Conservation (phyloP, 2,888 invertebrate species). For the Dermolepida albohirtum region DNA sequence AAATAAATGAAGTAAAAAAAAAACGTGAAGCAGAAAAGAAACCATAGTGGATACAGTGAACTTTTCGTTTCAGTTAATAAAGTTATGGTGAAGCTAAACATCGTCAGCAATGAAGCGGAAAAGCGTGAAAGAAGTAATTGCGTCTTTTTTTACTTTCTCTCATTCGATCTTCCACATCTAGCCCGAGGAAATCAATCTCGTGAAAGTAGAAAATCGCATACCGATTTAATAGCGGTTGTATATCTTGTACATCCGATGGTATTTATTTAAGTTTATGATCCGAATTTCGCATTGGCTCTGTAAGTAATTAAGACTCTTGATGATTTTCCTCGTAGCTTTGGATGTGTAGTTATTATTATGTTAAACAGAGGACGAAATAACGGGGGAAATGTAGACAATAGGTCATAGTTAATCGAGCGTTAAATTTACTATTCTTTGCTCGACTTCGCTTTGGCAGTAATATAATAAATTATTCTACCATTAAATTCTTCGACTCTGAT, state of each 20-base stretch:
- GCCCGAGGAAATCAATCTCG: constrained; percentile 29
- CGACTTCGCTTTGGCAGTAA: no score
- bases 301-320: constrained; percentile 11
- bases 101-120: constrained; percentile 31
- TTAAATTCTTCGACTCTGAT: no score
- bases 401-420: constrained; percentile 26
- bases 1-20: constrained; percentile 21
- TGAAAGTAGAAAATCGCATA: constrained; percentile 34
- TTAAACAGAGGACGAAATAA: constrained; percentile 18
- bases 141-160: constrained; percentile 16
- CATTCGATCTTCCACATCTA: neutral
- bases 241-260: neutral
- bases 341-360: constrained; percentile 17
- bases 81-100: constrained; percentile 29
- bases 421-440: constrained; percentile 25
- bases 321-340: constrained; percentile 9
- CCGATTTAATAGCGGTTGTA: constrained; percentile 2
- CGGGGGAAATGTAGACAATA: constrained; percentile 27
- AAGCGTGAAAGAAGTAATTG: constrained; percentile 32
- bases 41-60: constrained; percentile 28
- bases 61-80: constrained; percentile 32
- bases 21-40: neutral
- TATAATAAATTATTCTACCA: no score
- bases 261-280: constrained; percentile 14
- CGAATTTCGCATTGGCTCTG: constrained; percentile 17